A percentile compares a stretch with the other conserved stretches of the same genome.
Conservation (phyloP, 2,888 invertebrate genomes). For the Cheiracanthium punctorium region DNA sequence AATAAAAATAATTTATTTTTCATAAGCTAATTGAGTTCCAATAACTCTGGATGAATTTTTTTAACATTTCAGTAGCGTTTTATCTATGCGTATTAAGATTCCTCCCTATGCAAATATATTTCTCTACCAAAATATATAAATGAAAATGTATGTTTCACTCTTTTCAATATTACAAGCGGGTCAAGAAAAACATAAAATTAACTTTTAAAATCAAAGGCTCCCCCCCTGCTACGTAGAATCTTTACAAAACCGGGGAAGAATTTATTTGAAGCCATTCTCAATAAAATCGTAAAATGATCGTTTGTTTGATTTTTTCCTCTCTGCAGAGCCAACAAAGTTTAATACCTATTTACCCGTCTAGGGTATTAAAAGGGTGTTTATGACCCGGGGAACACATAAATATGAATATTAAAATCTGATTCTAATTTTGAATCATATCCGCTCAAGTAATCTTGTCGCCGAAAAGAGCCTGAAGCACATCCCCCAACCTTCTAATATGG, state of each 20-base stretch:
- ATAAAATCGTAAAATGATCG: conserved; percentile 58
- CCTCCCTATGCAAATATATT: too few relatives aligned
- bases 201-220: too few relatives aligned
- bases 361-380: conserved; percentile 68
- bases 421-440: conserved; percentile 67
- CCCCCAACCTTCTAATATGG: conserved; percentile 27
- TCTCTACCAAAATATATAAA: too few relatives aligned
- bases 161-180: too few relatives aligned
- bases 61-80: too few relatives aligned
- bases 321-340: conserved; percentile 30
- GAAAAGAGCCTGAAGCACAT: conserved; percentile 19
- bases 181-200: too few relatives aligned
- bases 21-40: too few relatives aligned
- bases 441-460: conserved; percentile 63
- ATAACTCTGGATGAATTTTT: too few relatives aligned
- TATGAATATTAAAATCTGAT: conserved; percentile 70
- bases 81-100: too few relatives aligned
- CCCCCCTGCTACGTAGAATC: not conserved
- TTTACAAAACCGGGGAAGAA: not conserved
- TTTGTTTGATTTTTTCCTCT: conserved; percentile 56
- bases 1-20: too few relatives aligned
- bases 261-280: not conserved
- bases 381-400: conserved; percentile 64
- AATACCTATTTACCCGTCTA: conserved; percentile 65
- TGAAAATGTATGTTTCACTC: too few relatives aligned